phyloP scores from a whole-genome alignment of 2,797 vertebrate species.

The Characodon lateralis region DNA sequence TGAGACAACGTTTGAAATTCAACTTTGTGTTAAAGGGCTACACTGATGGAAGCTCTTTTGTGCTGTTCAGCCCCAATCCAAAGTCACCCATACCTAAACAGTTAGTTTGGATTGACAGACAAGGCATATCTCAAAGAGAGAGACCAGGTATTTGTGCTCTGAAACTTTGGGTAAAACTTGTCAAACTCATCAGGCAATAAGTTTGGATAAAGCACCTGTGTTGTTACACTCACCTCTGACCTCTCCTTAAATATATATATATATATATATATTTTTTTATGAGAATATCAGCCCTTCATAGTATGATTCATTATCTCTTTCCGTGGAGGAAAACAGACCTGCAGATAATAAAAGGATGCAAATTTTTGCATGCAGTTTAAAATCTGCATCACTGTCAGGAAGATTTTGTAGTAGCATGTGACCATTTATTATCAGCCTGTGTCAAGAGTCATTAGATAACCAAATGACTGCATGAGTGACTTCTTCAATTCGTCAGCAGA shows the following conservation, averaged over 20 bases:
- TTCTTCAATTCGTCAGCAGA: constrained; percentile 54
- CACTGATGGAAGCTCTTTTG: neutral
- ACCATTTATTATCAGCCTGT: constrained; percentile 61
- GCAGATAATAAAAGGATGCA: constrained; percentile 76
- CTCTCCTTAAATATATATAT: neutral
- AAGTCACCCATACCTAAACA: neutral
- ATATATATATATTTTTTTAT: constrained; percentile 70
- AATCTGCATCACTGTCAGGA: constrained; percentile 67
- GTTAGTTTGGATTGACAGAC: neutral
- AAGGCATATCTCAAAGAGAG: neutral
- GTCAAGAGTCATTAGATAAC: constrained; percentile 69
- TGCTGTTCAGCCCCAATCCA: neutral
- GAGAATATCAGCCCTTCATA: constrained; percentile 78
- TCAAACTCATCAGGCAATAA: neutral
- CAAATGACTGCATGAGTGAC: constrained; percentile 59
- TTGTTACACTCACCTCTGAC: neutral
- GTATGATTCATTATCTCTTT: constrained; percentile 76
- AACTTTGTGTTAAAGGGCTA: neutral
- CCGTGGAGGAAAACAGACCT: constrained; percentile 15
- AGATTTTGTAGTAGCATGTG: constrained; percentile 47
- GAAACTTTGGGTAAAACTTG: neutral
- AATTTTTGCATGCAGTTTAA: constrained; percentile 58
- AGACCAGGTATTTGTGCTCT: neutral
- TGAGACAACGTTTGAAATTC: neutral
- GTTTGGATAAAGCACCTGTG: neutral